Evolutionary conservation across 2,113 vertebrate species (phyloP).

Genomic region (Paradoxurus hermaphroditus): DNA sequence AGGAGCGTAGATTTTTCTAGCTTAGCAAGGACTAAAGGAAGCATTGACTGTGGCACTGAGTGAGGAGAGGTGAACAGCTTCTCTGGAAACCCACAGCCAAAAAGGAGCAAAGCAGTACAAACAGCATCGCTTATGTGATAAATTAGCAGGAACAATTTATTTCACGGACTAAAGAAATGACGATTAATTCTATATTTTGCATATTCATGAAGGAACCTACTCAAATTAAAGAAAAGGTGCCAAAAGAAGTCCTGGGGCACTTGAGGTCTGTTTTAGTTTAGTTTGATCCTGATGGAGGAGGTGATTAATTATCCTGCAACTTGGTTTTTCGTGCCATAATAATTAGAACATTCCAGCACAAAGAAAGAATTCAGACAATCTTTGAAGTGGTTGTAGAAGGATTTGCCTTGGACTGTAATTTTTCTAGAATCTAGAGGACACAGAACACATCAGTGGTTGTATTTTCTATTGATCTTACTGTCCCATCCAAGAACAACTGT

Average conservation of each 20-base stretch:
- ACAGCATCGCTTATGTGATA: not conserved
- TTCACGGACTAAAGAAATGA: not conserved
- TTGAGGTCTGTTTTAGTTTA: conserved; percentile 7
- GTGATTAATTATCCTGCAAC: conserved; percentile 17
- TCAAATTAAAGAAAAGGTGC: conserved; percentile 6
- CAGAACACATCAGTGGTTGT: not conserved
- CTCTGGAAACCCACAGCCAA: not conserved
- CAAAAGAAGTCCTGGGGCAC: not conserved
- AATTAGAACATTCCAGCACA: conserved; percentile 46
- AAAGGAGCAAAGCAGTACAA: not conserved
- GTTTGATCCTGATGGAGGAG: not conserved
- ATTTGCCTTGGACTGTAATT: not conserved
- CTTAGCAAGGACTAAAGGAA: not conserved
- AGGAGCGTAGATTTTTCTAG: not conserved
- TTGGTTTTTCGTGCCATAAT: conserved; percentile 17
- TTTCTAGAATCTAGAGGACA: not conserved
- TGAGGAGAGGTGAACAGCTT: not conserved
- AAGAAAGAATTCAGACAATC: conserved; percentile 11
- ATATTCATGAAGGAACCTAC: conserved; percentile 6
- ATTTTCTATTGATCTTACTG: not conserved
- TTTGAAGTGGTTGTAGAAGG: conserved; percentile 26
- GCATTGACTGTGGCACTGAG: not conserved
- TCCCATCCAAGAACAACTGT: not conserved
- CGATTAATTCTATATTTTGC: not conserved
- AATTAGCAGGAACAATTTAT: not conserved